Percentiles rank a stretch among this genome's conserved stretches.
These are phyloP conservation scores for Todiramphus saurophagus DNA, from an alignment of 2,113 vertebrate genomes.

Conservation along the genomic window DNA sequence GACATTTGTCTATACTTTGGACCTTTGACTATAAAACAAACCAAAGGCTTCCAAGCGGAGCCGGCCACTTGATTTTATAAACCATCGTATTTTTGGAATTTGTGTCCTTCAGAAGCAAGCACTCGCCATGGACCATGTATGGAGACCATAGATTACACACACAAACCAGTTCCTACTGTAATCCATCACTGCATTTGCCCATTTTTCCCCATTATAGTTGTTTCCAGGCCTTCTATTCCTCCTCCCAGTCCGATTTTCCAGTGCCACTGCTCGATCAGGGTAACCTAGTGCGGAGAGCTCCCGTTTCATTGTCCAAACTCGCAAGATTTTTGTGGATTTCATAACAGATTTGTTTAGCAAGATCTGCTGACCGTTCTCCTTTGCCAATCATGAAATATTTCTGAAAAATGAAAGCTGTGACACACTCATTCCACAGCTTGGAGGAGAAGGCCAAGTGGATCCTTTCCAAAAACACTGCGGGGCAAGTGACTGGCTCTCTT, in stretches of 20 bases:
- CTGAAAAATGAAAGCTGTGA: background rate
- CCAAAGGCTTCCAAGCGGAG: background rate
- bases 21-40: background rate
- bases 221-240: background rate
- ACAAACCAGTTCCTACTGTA: background rate
- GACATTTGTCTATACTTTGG: background rate
- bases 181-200: background rate
- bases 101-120: background rate
- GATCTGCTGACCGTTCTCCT: background rate
- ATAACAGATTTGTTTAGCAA: background rate
- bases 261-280: background rate
- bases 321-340: background rate
- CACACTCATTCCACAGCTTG: background rate
- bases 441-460: background rate
- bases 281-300: background rate
- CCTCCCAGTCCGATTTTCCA: background rate
- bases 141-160: background rate
- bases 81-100: background rate
- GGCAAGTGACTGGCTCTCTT: background rate
- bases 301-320: background rate
- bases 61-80: background rate
- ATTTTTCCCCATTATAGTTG: background rate
- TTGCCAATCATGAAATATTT: background rate
- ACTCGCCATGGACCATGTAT: background rate
- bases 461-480: background rate